Percentiles rank a stretch among this genome's conserved stretches.
These are phyloP conservation scores for Clarias platycephalus DNA, from an alignment of 2,797 vertebrate genomes.

Conservation along the genomic window DNA sequence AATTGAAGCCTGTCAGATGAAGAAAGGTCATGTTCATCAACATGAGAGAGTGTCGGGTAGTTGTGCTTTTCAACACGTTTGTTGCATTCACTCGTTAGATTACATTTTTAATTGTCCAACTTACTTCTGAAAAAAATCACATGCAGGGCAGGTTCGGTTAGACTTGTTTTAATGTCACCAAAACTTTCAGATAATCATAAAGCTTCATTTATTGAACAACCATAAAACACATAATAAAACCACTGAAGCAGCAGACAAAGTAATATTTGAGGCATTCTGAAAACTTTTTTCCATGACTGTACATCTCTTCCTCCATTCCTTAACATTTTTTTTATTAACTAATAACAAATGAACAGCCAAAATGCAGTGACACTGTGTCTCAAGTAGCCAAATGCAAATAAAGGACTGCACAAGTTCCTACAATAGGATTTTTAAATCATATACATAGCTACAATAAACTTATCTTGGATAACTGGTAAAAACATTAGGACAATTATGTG, in stretches of 20 bases:
- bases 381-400: not conserved
- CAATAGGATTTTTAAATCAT: not conserved
- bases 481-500: not conserved
- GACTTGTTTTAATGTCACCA: not conserved
- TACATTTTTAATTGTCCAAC: not conserved
- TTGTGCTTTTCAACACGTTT: not conserved
- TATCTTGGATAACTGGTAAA: not conserved
- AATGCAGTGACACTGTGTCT: not conserved
- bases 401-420: not conserved
- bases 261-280: too few species aligned
- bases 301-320: not conserved
- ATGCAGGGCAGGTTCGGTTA: not conserved
- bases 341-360: not conserved
- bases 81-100: not conserved
- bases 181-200: not conserved
- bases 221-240: too few species aligned
- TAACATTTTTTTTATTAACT: not conserved
- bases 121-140: not conserved
- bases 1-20: not conserved
- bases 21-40: not conserved
- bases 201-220: not conserved
- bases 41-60: not conserved
- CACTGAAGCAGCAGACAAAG: too few species aligned
- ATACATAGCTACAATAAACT: not conserved
- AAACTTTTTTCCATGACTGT: too few species aligned